Base-by-base conservation (phyloP, 2,113 vertebrate species). In the Daubentonia madagascariensis region DNA sequence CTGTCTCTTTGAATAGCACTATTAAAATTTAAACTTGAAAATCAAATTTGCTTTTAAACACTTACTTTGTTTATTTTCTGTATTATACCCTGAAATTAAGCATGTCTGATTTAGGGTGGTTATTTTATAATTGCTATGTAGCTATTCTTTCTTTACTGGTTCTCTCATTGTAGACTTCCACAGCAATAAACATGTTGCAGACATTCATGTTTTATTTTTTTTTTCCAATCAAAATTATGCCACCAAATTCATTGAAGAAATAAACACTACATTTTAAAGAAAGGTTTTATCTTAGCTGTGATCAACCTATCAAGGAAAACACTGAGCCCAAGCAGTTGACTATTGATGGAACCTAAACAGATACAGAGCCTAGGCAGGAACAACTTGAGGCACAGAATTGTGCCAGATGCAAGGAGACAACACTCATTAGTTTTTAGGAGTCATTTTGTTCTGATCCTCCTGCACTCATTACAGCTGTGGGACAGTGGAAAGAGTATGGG, bases 61-160 rank as follows among this genome's bases (percentile, higher is more conserved):
- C 30, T 89, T 35, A 40, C 73, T 80, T 84, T 63, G 5, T 88
- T 95, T 89, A 32, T 78, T 91, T 94, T 87, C 57, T 81, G 45
- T 61, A 25, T 67, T 67, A 9, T 28, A 70, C 37, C 48, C 79
- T 76, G 65, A 91, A 93, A 92, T 79, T n/a, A 85, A 91, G 61
- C 14, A 8, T 48, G 73, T 54, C 84, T 84, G 40, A 48, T 61
- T 72, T 90, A 3, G 8, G 23, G 28, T 65, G 30, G 65, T 80
- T 81, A 92, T 89, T 96, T 96, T 83, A 48, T 84, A n/a, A 73
- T 67, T 75, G 35, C 43, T 20, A 1, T 5, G 8, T 23, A 93
- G 78, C 78, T 76, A n/a, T 95, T 93, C 67, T 85, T 80, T 43
- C 18, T 92, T 85, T 50, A 43, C 37, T 63, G 17, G 8, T 59